phyloP scores from a whole-genome alignment of 1,140 invertebrate genomes.

The Holcopasites calliopsidis region DNA sequence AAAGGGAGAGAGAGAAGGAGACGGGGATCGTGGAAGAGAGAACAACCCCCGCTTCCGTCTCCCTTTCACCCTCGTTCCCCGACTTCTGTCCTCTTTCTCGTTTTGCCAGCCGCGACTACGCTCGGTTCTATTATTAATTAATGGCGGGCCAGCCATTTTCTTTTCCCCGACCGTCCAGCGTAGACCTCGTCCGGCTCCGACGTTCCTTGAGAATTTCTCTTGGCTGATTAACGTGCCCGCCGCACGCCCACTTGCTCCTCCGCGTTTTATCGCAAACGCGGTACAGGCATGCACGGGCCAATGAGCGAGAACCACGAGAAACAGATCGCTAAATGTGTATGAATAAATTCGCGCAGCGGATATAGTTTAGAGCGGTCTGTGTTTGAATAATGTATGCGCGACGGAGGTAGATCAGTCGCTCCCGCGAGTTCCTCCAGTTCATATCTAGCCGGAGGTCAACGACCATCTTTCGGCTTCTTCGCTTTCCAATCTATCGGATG shows the following conservation, averaged over 20 bases:
- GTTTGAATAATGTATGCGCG: slow-evolving; percentile 10
- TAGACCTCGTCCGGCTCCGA: slow-evolving; percentile 9
- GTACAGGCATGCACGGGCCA: slow-evolving; percentile 29
- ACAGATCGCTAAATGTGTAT: slow-evolving; percentile 6
- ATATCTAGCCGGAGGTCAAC: slow-evolving; percentile 21
- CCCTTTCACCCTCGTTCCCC: slow-evolving; percentile 6
- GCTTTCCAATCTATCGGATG: slow-evolving; percentile 31
- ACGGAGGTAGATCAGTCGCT: slow-evolving; percentile 13
- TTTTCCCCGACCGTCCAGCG: slow-evolving; percentile 10
- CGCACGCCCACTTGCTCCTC: slow-evolving; percentile 39
- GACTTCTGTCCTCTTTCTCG: slow-evolving; percentile 29
- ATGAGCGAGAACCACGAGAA: slow-evolving; percentile 36
- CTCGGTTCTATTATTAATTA: slow-evolving; percentile 71
- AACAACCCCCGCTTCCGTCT: slow-evolving; percentile 55
- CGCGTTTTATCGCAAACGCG: not conserved
- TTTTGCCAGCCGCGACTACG: slow-evolving; percentile 40
- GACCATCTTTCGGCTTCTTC: slow-evolving; percentile 30
- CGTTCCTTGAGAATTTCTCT: slow-evolving; percentile 40
- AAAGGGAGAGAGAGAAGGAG: slow-evolving; percentile 60
- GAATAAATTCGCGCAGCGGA: slow-evolving; percentile 3
- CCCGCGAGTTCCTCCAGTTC: slow-evolving; percentile 18
- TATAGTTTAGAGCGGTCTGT: slow-evolving; percentile 10
- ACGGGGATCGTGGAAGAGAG: slow-evolving; percentile 55
- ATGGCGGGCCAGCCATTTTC: slow-evolving; percentile 66
- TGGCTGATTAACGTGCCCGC: slow-evolving; percentile 61